phyloP scores from a whole-genome alignment of 2,888 invertebrate genomes.

The Copidosoma aretas region DNA sequence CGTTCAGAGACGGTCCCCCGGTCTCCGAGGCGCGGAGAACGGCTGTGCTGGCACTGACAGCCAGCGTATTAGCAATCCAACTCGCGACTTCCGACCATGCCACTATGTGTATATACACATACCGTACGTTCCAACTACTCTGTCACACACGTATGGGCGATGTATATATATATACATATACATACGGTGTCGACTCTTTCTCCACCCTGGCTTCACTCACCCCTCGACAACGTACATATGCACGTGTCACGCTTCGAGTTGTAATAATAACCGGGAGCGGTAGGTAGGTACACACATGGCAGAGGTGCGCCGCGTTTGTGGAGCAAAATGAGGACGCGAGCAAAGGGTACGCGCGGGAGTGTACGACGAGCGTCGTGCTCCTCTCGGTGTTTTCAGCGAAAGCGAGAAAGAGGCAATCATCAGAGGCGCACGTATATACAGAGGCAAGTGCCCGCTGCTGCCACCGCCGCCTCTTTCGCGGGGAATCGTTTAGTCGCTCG shows the following conservation, averaged over 20 bases:
- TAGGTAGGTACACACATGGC: conserved; percentile 41
- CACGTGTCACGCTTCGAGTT: conserved; percentile 9
- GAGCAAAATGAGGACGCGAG: too few species aligned
- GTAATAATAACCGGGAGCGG: conserved; percentile 37
- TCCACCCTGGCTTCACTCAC: neutral
- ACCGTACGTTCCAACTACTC: too few species aligned
- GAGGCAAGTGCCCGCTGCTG: too few species aligned
- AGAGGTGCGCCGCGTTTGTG: neutral
- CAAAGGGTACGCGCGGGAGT: too few species aligned
- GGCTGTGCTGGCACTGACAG: conserved; percentile 47
- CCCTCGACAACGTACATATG: neutral
- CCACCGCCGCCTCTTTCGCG: conserved; percentile 32
- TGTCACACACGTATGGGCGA: too few species aligned
- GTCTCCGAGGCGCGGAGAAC: neutral
- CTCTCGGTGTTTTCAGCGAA: too few species aligned
- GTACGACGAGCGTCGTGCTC: too few species aligned
- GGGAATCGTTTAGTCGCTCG: conserved; percentile 18
- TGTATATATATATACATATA: too few species aligned
- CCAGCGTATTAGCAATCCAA: conserved; percentile 52
- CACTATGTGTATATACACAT: neutral
- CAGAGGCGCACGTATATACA: conserved; percentile 8
- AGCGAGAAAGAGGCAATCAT: conserved; percentile 18
- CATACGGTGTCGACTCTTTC: neutral
- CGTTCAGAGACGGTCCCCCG: neutral
- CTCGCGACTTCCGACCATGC: conserved; percentile 23